These are phyloP conservation scores for Deladenus siricidicola DNA, from an alignment of 2,888 invertebrate genomes.

Conservation along the genomic window DNA sequence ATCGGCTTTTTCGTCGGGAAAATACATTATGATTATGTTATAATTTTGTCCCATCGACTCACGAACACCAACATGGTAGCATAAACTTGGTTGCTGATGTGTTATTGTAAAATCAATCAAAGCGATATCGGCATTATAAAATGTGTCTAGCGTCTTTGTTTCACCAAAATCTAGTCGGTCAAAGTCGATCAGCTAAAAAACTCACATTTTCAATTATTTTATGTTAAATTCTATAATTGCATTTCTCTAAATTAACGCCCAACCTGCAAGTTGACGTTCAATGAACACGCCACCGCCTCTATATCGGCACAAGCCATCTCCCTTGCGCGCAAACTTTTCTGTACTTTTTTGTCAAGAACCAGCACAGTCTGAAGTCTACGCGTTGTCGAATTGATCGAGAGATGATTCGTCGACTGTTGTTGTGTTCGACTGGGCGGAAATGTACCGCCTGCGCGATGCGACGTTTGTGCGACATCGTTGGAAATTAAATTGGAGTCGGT, in stretches of 20 bases:
- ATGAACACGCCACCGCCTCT: conserved; percentile 44
- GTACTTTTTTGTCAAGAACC: conserved; percentile 49
- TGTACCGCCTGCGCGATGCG: too few relatives aligned
- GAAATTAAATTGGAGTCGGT: too few relatives aligned
- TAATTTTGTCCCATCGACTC: conserved; percentile 65
- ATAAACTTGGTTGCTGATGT: conserved; percentile 81
- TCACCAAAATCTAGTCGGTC: conserved; percentile 96
- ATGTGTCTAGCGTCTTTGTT: conserved; percentile 82
- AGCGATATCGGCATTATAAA: conserved; percentile 96
- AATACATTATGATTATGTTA: conserved; percentile 48
- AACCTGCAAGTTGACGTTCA: conserved; percentile 48
- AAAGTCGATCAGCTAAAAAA: conserved; percentile 61
- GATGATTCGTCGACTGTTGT: too few relatives aligned
- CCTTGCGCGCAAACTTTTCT: conserved; percentile 40
- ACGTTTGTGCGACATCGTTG: too few relatives aligned
- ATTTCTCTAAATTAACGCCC: background rate
- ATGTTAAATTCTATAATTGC: background rate
- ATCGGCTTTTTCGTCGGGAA: conserved; percentile 25
- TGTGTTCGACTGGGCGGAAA: too few relatives aligned
- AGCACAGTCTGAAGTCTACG: conserved; percentile 48
- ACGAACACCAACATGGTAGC: conserved; percentile 91
- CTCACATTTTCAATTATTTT: background rate
- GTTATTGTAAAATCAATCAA: conserved; percentile 83
- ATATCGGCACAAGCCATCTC: conserved; percentile 47
- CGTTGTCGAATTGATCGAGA: too few relatives aligned